Base-by-base conservation (phyloP, 2,888 invertebrate genomes). In the Tineola bisselliella region DNA sequence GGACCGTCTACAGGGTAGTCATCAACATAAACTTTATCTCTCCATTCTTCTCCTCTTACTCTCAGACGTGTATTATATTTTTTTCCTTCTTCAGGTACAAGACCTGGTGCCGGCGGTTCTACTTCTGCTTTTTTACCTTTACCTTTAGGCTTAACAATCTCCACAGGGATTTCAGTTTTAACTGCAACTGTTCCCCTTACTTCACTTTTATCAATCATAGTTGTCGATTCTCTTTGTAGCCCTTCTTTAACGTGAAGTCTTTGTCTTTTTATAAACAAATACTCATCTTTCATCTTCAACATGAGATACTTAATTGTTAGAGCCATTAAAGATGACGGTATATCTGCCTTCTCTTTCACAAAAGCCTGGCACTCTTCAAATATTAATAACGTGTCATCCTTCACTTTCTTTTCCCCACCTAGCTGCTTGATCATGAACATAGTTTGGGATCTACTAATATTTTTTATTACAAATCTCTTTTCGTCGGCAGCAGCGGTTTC, bases 41-140 rank as follows among this genome's bases (percentile, higher is more conserved):
- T 78, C 88, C 88, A 88, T 68, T 89, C 89, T 69, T 89, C 89
- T 11, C 87, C 88, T 52, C 88, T 76, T 1, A 81, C 77, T 65
- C 88, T 77, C 11, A 89, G 76, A 30, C 69, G 70, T 4, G 88
- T 89, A 65, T 83, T 87, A 64, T 80, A 80, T 66, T 88, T 88
- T 63, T 84, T 86, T 1, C 73, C 79, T 64, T 76, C 79, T 12
- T 69, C 69, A 13, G 68, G 68, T 63, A 74, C 74, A 1, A 65
- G 38, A 6, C 25, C 25, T 25, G 25, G 25, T 61, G 62, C 61
- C n/a, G 63, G 30, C 13, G 54, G 58, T 25, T 25, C 60, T n/a
- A 70, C 70, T 11, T 71, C 73, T 5, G 64, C 67, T 62, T 74
- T 75, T 62, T 76, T 79, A 12, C 69, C 64, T 79, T 80, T 0